A percentile compares a stretch with the other conserved stretches of the same genome.
These are phyloP conservation scores for Charadrius vociferus DNA, from an alignment of 2,113 vertebrate genomes.

Conservation along the genomic window DNA sequence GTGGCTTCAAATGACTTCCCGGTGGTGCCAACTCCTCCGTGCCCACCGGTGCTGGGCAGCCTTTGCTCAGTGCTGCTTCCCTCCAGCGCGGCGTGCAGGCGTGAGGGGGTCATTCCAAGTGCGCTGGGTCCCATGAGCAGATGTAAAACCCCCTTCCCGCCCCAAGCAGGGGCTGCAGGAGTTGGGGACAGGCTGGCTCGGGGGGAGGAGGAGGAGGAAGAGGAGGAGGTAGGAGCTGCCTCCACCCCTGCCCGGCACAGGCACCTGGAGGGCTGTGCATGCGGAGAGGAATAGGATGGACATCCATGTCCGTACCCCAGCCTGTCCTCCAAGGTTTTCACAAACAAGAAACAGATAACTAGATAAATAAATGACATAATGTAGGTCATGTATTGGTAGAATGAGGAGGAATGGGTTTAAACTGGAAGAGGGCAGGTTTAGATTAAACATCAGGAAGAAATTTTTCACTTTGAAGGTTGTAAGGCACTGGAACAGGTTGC, in stretches of 20 bases:
- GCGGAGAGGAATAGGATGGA: not conserved
- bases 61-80: not conserved
- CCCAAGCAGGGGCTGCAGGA: no score
- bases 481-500: no score
- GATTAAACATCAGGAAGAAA: no score
- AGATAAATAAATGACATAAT: not conserved
- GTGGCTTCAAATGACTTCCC: not conserved
- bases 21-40: not conserved
- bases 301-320: accelerated
- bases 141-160: accelerated
- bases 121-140: not conserved
- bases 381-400: no score
- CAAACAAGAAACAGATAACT: not conserved
- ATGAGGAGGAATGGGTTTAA: no score
- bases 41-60: accelerated
- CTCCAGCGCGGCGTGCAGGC: accelerated
- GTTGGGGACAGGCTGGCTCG: not conserved
- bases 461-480: no score
- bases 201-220: not conserved
- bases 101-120: accelerated
- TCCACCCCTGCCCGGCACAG: not conserved
- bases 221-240: not conserved
- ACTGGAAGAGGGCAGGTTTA: no score
- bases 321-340: not conserved
- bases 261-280: accelerated